These are phyloP conservation scores for Ptychochromis oligacanthus DNA, from an alignment of 2,113 vertebrate genomes.

Conservation along the genomic window DNA sequence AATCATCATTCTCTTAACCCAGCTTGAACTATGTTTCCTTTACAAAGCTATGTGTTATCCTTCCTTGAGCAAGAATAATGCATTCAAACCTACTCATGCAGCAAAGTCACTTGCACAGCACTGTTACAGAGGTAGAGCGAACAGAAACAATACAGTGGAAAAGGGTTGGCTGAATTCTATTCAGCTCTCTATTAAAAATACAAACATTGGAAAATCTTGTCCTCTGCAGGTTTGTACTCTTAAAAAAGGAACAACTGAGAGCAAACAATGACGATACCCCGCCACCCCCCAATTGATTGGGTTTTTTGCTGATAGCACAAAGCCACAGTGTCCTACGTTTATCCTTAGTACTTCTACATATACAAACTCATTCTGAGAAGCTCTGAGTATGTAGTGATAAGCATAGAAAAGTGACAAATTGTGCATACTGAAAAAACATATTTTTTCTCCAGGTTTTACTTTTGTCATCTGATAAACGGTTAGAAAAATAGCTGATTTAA, in stretches of 20 bases:
- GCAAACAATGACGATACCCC: no score
- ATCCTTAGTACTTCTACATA: not conserved
- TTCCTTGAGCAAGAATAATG: constrained; percentile 24
- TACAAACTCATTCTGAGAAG: not conserved
- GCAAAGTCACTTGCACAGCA: not conserved
- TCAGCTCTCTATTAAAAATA: not conserved
- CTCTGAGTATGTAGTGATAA: not conserved
- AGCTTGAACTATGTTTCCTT: constrained; percentile 19
- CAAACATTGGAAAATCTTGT: not conserved
- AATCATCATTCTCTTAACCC: constrained; percentile 1
- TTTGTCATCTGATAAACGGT: not conserved
- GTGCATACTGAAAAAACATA: not conserved
- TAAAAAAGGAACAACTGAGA: not conserved
- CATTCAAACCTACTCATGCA: not conserved
- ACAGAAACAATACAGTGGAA: not conserved
- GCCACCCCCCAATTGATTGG: no score
- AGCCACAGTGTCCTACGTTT: not conserved
- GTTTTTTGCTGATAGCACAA: not conserved
- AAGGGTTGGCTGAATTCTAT: not conserved
- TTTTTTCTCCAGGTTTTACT: no score
- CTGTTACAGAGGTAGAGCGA: not conserved
- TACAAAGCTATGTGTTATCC: constrained; percentile 33
- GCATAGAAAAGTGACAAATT: not conserved
- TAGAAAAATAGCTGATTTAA: not conserved
- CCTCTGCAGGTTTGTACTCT: not conserved